Conservation (phyloP, 2,888 invertebrate species). For the Pyrocoelia pectoralis region DNA sequence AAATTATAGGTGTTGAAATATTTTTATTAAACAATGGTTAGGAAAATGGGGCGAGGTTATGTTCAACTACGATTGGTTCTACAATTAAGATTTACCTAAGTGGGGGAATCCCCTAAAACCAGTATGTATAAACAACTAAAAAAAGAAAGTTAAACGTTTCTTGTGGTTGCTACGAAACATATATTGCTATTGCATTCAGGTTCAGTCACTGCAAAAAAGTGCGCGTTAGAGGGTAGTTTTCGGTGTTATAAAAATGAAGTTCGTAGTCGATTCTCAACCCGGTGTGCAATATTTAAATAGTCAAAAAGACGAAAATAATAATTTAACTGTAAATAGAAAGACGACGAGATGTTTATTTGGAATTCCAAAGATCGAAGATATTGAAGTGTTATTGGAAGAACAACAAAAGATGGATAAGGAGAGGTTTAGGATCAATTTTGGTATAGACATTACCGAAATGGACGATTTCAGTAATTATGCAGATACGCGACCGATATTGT, state of each 20-base stretch:
- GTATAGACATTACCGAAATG: neutral
- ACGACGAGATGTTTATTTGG: conserved; percentile 2
- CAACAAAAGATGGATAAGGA: conserved; percentile 4
- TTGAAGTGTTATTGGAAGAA: conserved; percentile 11
- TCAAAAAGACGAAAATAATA: conserved; percentile 13
- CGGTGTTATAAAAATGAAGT: conserved; percentile 1
- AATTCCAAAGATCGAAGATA: neutral
- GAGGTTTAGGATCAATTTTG: conserved; percentile 4
- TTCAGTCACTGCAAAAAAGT: neutral
- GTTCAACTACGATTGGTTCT: neutral
- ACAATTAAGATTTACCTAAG: neutral
- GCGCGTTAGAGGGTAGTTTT: no score
- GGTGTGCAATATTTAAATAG: neutral
- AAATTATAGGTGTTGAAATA: neutral
- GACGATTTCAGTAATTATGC: neutral
- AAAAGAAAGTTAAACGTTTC: neutral
- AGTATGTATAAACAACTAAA: neutral
- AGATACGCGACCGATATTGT: no score
- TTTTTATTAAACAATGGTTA: neutral
- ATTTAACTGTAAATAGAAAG: neutral
- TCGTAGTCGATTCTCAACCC: neutral
- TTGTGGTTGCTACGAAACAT: neutral
- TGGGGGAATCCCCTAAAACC: conserved; percentile 11
- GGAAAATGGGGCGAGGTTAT: conserved; percentile 3
- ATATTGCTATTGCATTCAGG: no score